Conservation (phyloP, 2,888 invertebrate species). For the Metellina segmentata region DNA sequence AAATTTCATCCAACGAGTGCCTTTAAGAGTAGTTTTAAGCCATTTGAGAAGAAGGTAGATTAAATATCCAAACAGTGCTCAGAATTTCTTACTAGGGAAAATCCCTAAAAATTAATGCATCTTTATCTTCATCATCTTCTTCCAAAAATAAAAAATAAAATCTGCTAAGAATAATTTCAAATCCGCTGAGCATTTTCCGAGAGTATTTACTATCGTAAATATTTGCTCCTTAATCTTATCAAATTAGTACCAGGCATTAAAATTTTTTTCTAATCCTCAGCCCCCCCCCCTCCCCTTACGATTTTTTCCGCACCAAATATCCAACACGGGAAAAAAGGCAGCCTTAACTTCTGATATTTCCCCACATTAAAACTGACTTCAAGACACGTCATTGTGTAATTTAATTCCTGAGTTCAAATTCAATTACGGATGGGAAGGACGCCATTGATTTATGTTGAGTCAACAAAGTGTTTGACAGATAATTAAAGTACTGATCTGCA, state of each 20-base stretch:
- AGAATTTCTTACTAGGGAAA: too few relatives aligned
- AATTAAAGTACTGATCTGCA: constrained; percentile 37
- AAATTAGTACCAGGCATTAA: constrained; percentile 26
- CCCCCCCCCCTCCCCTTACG: neutral
- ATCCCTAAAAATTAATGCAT: too few relatives aligned
- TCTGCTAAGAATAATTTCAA: neutral
- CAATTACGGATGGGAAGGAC: constrained; percentile 38
- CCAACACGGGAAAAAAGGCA: neutral
- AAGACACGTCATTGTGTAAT: constrained; percentile 57
- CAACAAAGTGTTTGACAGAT: constrained; percentile 58
- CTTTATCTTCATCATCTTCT: too few relatives aligned
- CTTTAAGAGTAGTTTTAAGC: too few relatives aligned
- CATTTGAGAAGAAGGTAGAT: too few relatives aligned
- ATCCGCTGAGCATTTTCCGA: neutral
- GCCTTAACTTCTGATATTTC: constrained; percentile 26
- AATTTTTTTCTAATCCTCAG: constrained; percentile 9
- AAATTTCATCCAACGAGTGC: too few relatives aligned
- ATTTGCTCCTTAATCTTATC: constrained; percentile 51
- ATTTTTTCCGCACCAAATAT: neutral
- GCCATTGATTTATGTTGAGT: constrained; percentile 54
- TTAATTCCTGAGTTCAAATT: constrained; percentile 52
- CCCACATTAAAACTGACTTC: constrained; percentile 44
- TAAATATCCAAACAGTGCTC: too few relatives aligned
- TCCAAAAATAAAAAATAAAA: neutral
- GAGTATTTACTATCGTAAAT: constrained; percentile 52